phyloP scores from a whole-genome alignment of 2,888 invertebrate genomes.

The Xylota sylvarum region DNA sequence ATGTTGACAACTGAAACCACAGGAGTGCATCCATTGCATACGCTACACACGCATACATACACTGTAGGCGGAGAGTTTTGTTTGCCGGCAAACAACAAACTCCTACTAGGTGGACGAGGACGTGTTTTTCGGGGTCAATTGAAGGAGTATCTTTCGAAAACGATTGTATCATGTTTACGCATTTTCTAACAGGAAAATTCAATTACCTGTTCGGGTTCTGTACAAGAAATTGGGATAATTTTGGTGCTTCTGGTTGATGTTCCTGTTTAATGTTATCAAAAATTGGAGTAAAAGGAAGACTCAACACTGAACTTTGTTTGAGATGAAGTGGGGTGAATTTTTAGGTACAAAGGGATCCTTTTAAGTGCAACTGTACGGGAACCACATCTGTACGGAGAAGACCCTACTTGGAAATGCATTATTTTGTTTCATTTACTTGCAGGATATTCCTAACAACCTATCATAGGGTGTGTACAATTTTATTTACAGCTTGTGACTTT shows the following conservation, averaged over 20 bases:
- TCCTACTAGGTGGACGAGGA: slow-evolving; percentile 11
- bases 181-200: not conserved
- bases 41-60: not conserved
- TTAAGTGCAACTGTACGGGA: not conserved
- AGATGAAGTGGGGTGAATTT: too few species aligned
- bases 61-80: not conserved
- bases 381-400: not conserved
- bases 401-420: not conserved
- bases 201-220: not conserved
- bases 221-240: not conserved
- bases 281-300: too few species aligned
- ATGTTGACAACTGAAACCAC: slow-evolving; percentile 45
- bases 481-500: not conserved
- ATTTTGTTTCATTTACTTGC: not conserved
- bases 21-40: slow-evolving; percentile 6
- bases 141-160: not conserved
- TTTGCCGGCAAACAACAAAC: slow-evolving; percentile 20
- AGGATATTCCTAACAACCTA: not conserved
- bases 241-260: not conserved
- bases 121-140: not conserved
- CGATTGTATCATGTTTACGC: not conserved
- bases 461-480: not conserved
- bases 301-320: too few species aligned
- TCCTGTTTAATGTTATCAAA: not conserved
- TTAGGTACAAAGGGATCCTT: not conserved